Conservation (phyloP, 2,888 invertebrate species). For the Brachypalpus laphriformis region DNA sequence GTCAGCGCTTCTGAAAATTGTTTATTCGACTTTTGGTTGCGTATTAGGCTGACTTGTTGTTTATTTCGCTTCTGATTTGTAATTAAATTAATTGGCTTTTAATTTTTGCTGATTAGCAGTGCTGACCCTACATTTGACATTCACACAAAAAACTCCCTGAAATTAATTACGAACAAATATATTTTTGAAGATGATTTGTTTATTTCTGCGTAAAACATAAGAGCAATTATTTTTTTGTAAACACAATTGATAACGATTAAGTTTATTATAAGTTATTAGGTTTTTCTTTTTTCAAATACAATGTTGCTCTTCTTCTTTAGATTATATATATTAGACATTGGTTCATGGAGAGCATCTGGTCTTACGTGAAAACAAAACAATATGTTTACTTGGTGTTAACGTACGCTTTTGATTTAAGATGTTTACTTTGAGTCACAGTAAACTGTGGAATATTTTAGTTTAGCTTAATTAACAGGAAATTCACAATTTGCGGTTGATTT, state of each 20-base stretch:
- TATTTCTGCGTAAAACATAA: slow-evolving; percentile 27
- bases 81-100: slow-evolving; percentile 82
- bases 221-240: slow-evolving; percentile 11
- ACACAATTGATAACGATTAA: background rate
- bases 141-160: slow-evolving; percentile 30
- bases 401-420: too few species aligned
- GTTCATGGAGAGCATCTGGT: too few species aligned
- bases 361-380: too few species aligned
- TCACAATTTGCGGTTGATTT: too few species aligned
- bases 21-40: background rate
- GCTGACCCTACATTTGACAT: slow-evolving; percentile 27
- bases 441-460: too few species aligned
- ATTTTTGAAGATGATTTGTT: slow-evolving; percentile 47
- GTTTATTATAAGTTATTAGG: background rate
- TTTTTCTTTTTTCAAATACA: too few species aligned
- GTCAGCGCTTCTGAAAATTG: background rate
- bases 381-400: too few species aligned
- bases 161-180: slow-evolving; percentile 53
- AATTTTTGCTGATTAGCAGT: slow-evolving; percentile 77
- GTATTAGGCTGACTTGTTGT: slow-evolving; percentile 2
- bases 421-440: too few species aligned
- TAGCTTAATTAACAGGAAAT: too few species aligned
- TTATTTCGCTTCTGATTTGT: slow-evolving; percentile 77
- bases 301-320: too few species aligned
- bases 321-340: too few species aligned